Percentiles rank a stretch among this genome's conserved stretches.
These are phyloP conservation scores for Drosophila atripex DNA, from an alignment of 2,888 invertebrate genomes.

Conservation along the genomic window DNA sequence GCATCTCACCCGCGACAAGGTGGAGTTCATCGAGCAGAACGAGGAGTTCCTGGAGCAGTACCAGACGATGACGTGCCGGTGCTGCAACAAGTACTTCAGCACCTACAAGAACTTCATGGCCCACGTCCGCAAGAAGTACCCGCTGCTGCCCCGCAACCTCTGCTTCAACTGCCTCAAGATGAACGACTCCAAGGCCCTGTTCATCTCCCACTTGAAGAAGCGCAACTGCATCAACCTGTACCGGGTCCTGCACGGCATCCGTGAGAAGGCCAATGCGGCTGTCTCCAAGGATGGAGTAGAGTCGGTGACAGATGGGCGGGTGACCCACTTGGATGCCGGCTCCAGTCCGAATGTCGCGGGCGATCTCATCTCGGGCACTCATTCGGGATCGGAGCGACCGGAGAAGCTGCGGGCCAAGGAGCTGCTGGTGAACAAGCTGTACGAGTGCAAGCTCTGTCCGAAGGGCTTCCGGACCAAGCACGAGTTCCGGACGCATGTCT, in stretches of 20 bases:
- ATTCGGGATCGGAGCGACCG: conserved; percentile 55
- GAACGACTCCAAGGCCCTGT: conserved; percentile 84
- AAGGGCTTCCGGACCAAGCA: conserved; percentile 83
- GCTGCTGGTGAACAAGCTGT: conserved; percentile 83
- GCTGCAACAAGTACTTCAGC: conserved; percentile 82
- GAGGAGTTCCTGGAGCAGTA: conserved; percentile 83
- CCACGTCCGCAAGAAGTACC: conserved; percentile 84
- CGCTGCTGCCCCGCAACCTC: conserved; percentile 81
- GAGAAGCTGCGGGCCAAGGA: conserved; percentile 83
- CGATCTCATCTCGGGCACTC: conserved; percentile 36
- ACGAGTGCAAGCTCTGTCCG: conserved; percentile 83
- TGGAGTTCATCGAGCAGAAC: conserved; percentile 82
- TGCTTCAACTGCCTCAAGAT: conserved; percentile 84
- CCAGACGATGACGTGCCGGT: conserved; percentile 83
- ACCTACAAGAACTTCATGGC: conserved; percentile 84
- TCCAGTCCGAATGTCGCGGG: conserved; percentile 58
- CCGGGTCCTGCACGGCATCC: conserved; percentile 78
- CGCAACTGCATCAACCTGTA: conserved; percentile 84
- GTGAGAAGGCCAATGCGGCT: conserved; percentile 45
- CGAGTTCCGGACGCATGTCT: conserved; percentile 84
- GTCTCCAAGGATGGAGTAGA: background rate
- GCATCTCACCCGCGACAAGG: conserved; percentile 81
- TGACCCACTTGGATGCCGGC: background rate
- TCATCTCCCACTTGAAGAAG: conserved; percentile 84
- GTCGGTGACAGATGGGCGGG: background rate